Base-by-base conservation (phyloP, 2,888 invertebrate species). In the Drepana falcataria region DNA sequence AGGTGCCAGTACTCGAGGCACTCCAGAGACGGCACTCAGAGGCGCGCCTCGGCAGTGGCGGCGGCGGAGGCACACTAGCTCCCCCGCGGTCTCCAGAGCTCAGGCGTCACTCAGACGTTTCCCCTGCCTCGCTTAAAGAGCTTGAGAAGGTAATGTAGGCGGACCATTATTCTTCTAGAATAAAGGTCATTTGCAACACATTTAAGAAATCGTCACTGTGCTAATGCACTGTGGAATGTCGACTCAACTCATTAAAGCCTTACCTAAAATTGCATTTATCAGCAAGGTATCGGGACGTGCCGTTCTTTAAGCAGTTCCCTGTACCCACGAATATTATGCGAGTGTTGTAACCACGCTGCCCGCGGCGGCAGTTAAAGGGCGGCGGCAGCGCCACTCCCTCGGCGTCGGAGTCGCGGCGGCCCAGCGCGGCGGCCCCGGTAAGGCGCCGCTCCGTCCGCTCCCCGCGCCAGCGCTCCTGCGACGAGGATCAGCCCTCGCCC, bases 121-220 rank as follows among this genome's bases (percentile, higher is more conserved):
- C 96, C 7, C 96, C 96, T 9, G 96, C 96, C 2, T 96, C 96
- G 47, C 90, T 97, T 51, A 96, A 96, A 77, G 96, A 96, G 81
- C 91, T 97, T n/a, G 96, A 97, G 87, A 96, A 96, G 93, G 96
- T 96, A 92, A 90, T 86, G 77, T 77, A 69, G 66, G 61, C 60
- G 58, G 35, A 37, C 21, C 37, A 49, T 21, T 0, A 21, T 21
- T 21, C 21, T 1, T 21, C 21, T 21, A 21, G 21, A 21, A 21
- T 21, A 21, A 21, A 21, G 21, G 21, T 21, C 21, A 21, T 21
- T 21, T 21, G 21, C 21, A 21, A 21, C 21, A 21, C 21, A 21
- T 21, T 21, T 21, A 21, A 21, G 21, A 21, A 21, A 21, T 21
- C 21, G 21, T 21, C 21, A 21, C 21, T 21, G 21, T 21, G 21